Conservation (phyloP, 2,888 invertebrate genomes). For the Noctua janthe region DNA sequence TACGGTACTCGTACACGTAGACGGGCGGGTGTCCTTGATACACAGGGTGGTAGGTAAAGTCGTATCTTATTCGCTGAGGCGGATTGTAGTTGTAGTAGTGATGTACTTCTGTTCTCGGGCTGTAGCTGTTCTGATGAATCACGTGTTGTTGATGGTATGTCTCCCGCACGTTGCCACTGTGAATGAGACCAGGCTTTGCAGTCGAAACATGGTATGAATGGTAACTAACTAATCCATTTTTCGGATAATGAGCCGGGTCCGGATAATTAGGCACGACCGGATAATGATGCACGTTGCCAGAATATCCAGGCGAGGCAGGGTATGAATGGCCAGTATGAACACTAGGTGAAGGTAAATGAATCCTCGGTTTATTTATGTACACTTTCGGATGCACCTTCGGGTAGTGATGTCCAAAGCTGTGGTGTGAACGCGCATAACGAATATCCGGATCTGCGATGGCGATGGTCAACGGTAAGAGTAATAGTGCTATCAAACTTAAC, state of each 20-base stretch:
- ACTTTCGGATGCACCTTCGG: background rate
- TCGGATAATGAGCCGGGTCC: background rate
- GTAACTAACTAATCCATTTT: constrained; percentile 24
- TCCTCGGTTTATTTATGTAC: background rate
- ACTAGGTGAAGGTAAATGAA: background rate
- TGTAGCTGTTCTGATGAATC: constrained; percentile 45
- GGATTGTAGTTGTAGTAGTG: constrained; percentile 79
- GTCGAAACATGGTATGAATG: constrained; percentile 68
- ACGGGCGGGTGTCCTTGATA: constrained; percentile 76
- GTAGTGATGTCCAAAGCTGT: background rate
- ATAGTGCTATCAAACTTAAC: background rate
- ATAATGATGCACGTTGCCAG: background rate
- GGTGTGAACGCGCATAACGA: background rate
- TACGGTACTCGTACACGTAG: constrained; percentile 79
- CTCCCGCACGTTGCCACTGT: constrained; percentile 39
- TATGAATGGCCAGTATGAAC: background rate
- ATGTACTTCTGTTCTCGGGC: constrained; percentile 71
- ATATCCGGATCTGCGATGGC: background rate
- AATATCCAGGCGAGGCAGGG: background rate
- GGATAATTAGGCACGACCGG: background rate
- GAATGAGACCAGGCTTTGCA: constrained; percentile 71
- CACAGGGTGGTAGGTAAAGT: constrained; percentile 74
- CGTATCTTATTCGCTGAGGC: constrained; percentile 76
- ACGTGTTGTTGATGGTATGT: constrained; percentile 55
- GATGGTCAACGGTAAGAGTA: background rate